phyloP scores from a whole-genome alignment of 2,113 vertebrate species.

The Solea solea region DNA sequence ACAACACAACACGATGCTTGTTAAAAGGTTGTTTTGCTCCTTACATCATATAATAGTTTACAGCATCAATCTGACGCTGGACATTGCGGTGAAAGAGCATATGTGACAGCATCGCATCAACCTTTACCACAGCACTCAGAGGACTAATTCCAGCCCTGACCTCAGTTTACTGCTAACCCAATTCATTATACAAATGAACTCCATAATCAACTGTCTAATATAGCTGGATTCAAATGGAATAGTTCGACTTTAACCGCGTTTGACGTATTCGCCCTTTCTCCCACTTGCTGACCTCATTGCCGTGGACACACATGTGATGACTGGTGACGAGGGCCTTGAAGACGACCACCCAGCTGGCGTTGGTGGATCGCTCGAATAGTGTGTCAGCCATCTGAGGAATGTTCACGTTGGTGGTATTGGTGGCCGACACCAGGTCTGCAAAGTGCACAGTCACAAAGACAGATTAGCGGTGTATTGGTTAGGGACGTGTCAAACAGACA shows the following conservation, averaged over 20 bases:
- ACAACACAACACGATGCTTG: neutral
- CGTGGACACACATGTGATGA: slow-evolving; percentile 97
- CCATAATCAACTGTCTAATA: neutral
- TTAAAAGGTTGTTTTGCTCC: no score
- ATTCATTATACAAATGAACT: neutral
- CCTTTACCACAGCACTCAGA: slow-evolving; percentile 11
- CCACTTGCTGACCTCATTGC: slow-evolving; percentile 89
- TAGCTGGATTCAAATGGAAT: neutral
- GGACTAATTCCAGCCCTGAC: slow-evolving; percentile 3
- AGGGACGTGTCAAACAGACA: neutral
- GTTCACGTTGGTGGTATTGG: slow-evolving; percentile 99
- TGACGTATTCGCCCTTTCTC: neutral
- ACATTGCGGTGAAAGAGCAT: slow-evolving; percentile 11
- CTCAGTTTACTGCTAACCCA: neutral
- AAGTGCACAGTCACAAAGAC: slow-evolving; percentile 31
- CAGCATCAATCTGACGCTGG: no score
- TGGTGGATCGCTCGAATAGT: slow-evolving; percentile 82
- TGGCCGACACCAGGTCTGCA: slow-evolving; percentile 96
- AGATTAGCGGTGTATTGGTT: no score
- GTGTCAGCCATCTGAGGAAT: slow-evolving; percentile 94
- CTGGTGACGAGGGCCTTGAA: slow-evolving; percentile 98
- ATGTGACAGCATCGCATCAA: neutral
- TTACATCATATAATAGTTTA: no score
- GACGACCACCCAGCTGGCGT: slow-evolving; percentile 99
- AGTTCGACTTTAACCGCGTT: neutral